Evolutionary conservation across 2,113 vertebrate species (phyloP), one percentile per base, ranked within the genome.

Genomic region (Phalacrocorax pelagicus): DNA sequence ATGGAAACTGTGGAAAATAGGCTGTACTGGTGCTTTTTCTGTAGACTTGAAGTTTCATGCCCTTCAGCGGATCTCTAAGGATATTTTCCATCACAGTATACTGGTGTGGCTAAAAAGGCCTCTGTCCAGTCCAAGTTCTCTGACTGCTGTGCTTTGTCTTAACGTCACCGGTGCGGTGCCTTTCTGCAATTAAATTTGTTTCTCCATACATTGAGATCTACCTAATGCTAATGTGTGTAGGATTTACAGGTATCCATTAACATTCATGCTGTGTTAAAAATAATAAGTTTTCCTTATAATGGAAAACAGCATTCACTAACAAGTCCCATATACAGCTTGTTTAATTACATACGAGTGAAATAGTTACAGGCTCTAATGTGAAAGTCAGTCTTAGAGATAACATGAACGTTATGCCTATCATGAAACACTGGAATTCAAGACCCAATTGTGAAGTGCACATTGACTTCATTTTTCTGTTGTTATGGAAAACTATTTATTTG

Each of bases 221-320:
- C 40, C 75, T 95, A 81, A 34, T 80, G 61, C 87, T 78, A 58
- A 30, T 1, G 8, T 49, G 52, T 79, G 38, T 38, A 72, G 55
- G 70, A 72, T 75, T 94, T 95, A 65, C 44, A 96, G 46, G 54
- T 80, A 66, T 38, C 44, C 59, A 87, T 96, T 96, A 97, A 95
- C 42, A 72, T 71, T 94, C 36, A 40, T 47, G 21, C 59, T 88
- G 47, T 79, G 55, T 80, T 97, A 94, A 95, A 96, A 97, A 92
- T 89, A 96, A 96, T 90, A 90, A 91, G 38, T 44, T 70, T 87
- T 91, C 30, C 1, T 23, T 91, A 40, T 32, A 83, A 69, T 19
- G 57, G 42, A 63, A 72, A 92, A 79, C 49, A 90, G 22, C 40
- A 61, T 82, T 91, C 51, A 49, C 42, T 83, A 81, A 78, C 12